Conservation (phyloP, 1,140 invertebrate genomes). For the Sycobia sp. region DNA sequence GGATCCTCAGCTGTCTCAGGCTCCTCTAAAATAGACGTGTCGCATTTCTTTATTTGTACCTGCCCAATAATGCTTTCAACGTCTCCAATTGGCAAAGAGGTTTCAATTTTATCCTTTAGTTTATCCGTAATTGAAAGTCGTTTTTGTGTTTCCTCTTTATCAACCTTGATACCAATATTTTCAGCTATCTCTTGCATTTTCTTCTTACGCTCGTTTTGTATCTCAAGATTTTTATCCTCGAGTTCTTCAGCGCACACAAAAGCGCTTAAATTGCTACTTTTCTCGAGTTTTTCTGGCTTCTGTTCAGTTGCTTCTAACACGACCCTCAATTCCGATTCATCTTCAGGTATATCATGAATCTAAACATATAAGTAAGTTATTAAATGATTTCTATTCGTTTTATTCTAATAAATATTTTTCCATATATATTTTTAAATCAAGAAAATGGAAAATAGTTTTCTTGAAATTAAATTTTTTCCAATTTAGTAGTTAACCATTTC, state of each 20-base stretch:
- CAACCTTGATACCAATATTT: conserved; percentile 51
- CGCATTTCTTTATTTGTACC: no score
- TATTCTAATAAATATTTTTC: no score
- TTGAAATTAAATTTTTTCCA: no score
- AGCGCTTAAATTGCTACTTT: conserved; percentile 48
- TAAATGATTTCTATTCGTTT: no score
- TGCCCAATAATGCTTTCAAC: neutral
- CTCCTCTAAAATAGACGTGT: no score
- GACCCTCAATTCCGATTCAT: neutral
- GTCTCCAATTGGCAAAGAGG: neutral
- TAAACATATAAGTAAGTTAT: no score
- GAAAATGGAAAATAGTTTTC: no score
- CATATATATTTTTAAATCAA: no score
- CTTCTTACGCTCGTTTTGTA: conserved; percentile 54
- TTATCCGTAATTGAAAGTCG: conserved; percentile 53
- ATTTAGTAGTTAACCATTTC: no score
- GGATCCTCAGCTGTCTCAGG: conserved; percentile 21
- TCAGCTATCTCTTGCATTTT: conserved; percentile 57
- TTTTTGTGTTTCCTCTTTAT: conserved; percentile 41
- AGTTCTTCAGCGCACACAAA: conserved; percentile 57
- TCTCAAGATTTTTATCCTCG: conserved; percentile 55
- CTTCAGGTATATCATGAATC: neutral
- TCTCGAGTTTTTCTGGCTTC: conserved; percentile 7
- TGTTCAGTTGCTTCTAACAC: conserved; percentile 11
- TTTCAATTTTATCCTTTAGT: conserved; percentile 54